Base-by-base conservation (phyloP, 2,113 vertebrate species). In the Phainopepla nitens region DNA sequence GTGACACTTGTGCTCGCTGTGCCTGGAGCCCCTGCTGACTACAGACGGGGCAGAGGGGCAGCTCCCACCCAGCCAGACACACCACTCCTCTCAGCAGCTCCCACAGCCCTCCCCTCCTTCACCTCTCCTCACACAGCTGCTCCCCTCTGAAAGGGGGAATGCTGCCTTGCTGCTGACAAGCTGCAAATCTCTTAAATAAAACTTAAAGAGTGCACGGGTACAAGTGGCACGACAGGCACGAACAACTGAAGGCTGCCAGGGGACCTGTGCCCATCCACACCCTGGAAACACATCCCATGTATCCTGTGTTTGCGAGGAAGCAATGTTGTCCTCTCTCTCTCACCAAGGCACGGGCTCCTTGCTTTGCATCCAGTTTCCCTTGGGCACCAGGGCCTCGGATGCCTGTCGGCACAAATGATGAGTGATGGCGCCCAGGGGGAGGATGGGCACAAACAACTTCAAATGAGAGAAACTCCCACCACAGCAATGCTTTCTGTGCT, bases 1-100 rank as follows among this genome's bases (percentile, higher is more conserved):
- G 69, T 87, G 87, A 79, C 77, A 36, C 70, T 29, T 25, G 56
- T 15, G 29, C 50, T 45, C 6, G 4, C 9, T 7, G 6, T 61
- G 54, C 29, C 66, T 10, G 33, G 20, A 72, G 57, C 15, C 6
- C 29, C 16, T 3, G 6, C 28, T 0, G 3, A 21, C 47, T 22
- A 4, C n/a, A n/a, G 47, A 35, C 1, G 0, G 0, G 7, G 28
- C 9, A 68, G 39, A 49, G 45, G 18, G 47, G 20, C 49, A 90
- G 44, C 53, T n/a, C 82, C 47, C 5, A 8, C 54, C 61, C 5
- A 6, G 76, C 24, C 0, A 3, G 29, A 53, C 33, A 62, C 54
- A 39, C 5, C 15, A 1, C 6, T 61, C 25, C 36, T 35, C 36
- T 49, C 60, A 61, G 70, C 27, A 71, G 47, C 53, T 58, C 68